Conservation (phyloP, 1,140 invertebrate species). For the Helicoverpa zea region DNA sequence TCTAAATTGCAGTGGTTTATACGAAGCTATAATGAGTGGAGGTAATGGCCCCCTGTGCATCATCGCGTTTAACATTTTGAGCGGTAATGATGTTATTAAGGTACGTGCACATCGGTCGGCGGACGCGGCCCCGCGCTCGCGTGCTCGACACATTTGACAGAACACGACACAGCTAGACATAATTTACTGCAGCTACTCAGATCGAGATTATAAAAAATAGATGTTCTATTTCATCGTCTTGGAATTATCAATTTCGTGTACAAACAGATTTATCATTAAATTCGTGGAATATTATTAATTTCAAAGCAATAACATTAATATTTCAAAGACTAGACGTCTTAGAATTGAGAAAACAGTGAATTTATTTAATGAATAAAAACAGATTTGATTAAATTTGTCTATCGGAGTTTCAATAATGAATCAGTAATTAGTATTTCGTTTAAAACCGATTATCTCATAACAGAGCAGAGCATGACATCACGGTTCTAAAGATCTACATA, state of each 20-base stretch:
- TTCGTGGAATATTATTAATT: neutral
- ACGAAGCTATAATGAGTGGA: slow-evolving; percentile 59
- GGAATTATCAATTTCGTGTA: neutral
- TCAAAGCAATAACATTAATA: neutral
- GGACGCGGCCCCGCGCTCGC: neutral
- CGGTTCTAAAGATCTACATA: slow-evolving; percentile 22
- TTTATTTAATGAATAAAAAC: slow-evolving; percentile 15
- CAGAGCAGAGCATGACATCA: neutral
- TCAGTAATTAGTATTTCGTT: slow-evolving; percentile 19
- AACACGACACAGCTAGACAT: slow-evolving; percentile 11
- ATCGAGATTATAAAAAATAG: neutral
- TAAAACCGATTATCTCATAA: neutral
- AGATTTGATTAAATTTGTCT: slow-evolving; percentile 25
- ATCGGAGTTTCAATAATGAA: slow-evolving; percentile 8
- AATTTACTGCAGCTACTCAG: neutral
- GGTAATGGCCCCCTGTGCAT: slow-evolving; percentile 58
- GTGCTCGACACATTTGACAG: slow-evolving; percentile 4
- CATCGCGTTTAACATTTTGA: slow-evolving; percentile 65
- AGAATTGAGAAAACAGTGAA: neutral
- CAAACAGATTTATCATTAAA: neutral
- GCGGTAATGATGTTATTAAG: slow-evolving; percentile 64
- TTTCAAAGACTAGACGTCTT: neutral
- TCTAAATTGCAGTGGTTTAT: slow-evolving; percentile 64
- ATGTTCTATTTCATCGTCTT: slow-evolving; percentile 16
- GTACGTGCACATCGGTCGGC: neutral